Evolutionary conservation across 92 coral and sea anemone genomes (phyloP), one percentile per base, ranked within the genome.

Genomic region (Epizoanthus ramosus): DNA sequence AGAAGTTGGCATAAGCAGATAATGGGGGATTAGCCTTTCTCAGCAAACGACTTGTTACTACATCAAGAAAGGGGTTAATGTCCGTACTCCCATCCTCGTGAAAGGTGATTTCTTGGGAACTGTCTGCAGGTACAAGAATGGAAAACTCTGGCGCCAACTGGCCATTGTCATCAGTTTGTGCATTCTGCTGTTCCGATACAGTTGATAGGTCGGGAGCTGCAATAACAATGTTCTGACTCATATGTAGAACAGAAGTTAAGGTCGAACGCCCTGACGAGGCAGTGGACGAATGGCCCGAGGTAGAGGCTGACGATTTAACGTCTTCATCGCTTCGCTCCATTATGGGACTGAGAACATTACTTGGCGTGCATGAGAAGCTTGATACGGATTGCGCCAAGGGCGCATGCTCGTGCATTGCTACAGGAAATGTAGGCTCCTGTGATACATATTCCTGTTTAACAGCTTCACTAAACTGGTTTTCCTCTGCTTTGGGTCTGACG

Each of bases 271-370:
- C 84, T 8, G 92, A 84, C 15, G 94, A 88, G 17, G 84, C 89
- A 33, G 87, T 83, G 14, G 93, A 85, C 9, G 93, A 90, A 21
- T 89, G 88, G 39, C 95, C 73, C 10, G 92, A 85, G n/a, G 79
- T 79, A 2, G 92, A 85, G 39, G 79, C 79, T 21, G 84, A 73
- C 43, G 86, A 90, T 65, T 87, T 90, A 0, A 86, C 66, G 66
- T 95, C 98, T 85, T 96, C 99, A 58, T 96, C 92, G 68, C 99
- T 96, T 47, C 97, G 80, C 58, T 96, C 99, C 52, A 96, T 77
- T 68, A 96, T 96, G 22, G 99, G 99, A 80, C 99, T 96, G 77
- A 96, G 60, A 5, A 81, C 85, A 68, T 95, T 83, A 65, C 90
- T 90, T 31, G 98, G 98, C 2, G 98, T 88, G 57, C 94, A 92